These are phyloP conservation scores for Aldrovandia affinis DNA, from an alignment of 2,797 vertebrate genomes.

Conservation along the genomic window DNA sequence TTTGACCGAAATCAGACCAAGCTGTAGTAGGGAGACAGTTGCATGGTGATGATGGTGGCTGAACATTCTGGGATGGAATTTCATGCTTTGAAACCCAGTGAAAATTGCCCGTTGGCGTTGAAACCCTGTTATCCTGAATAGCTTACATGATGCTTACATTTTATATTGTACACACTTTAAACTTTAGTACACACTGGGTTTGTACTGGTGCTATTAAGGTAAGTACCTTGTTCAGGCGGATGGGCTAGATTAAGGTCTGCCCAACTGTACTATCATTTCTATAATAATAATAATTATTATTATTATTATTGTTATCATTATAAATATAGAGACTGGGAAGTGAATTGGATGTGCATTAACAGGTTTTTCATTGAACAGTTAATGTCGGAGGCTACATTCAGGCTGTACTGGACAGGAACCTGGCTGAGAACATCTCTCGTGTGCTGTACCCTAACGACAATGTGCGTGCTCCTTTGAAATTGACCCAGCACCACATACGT, in stretches of 20 bases:
- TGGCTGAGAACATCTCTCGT: constrained; percentile 93
- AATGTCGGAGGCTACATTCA: constrained; percentile 91
- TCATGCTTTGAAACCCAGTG: background rate
- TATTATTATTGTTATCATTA: no score
- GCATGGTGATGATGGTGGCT: background rate
- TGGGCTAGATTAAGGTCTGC: no score
- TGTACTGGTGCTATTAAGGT: no score
- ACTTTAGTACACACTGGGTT: background rate
- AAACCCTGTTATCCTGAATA: background rate
- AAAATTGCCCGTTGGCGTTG: background rate
- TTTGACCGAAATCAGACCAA: no score
- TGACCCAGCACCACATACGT: background rate
- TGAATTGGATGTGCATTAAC: background rate
- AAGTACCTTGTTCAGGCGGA: no score
- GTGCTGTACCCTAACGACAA: constrained; percentile 93
- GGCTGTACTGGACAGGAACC: constrained; percentile 87
- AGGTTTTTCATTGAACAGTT: constrained; percentile 64
- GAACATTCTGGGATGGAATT: background rate
- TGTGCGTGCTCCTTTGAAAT: constrained; percentile 63
- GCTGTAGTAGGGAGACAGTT: background rate
- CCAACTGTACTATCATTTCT: no score
- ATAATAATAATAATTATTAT: no score
- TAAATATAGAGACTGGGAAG: no score
- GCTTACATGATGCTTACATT: background rate
- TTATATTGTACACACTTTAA: background rate